Conservation (phyloP, 1,140 invertebrate species). For the Paracyclopina nana region DNA sequence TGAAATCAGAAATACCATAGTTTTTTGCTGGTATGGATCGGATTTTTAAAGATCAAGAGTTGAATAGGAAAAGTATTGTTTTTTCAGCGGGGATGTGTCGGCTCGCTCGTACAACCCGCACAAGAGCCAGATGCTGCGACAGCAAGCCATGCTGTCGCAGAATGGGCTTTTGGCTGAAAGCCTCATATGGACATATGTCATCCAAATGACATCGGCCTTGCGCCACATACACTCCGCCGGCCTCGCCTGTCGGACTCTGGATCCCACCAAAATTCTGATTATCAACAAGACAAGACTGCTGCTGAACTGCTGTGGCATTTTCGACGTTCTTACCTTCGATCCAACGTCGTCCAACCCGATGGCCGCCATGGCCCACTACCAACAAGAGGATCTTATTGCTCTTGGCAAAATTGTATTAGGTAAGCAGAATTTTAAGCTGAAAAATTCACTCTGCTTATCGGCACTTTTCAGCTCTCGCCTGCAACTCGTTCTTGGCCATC, state of each 20-base stretch:
- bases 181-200: conserved; percentile 82
- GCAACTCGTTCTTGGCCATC: conserved; percentile 65
- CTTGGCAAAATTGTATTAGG: conserved; percentile 13
- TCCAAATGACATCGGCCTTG: conserved; percentile 83
- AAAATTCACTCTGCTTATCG: not conserved
- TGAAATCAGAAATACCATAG: not conserved
- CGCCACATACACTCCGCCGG: conserved; percentile 68
- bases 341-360: conserved; percentile 40
- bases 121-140: conserved; percentile 7
- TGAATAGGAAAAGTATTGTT: too few species aligned
- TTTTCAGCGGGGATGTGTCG: not conserved
- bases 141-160: conserved; percentile 18
- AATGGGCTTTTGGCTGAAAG: conserved; percentile 56
- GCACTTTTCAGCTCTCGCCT: conserved; percentile 57
- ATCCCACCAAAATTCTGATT: conserved; percentile 71
- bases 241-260: conserved; percentile 45
- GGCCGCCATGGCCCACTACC: conserved; percentile 51
- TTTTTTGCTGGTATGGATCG: too few species aligned
- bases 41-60: too few species aligned
- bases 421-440: not conserved
- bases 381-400: conserved; percentile 21
- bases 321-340: conserved; percentile 65
- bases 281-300: conserved; percentile 47
- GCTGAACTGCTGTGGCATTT: conserved; percentile 56
- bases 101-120: conserved; percentile 2